A percentile compares a stretch with the other conserved stretches of the same genome.
These are phyloP conservation scores for Nanorana parkeri DNA, from an alignment of 2,113 vertebrate species.

Conservation along the genomic window DNA sequence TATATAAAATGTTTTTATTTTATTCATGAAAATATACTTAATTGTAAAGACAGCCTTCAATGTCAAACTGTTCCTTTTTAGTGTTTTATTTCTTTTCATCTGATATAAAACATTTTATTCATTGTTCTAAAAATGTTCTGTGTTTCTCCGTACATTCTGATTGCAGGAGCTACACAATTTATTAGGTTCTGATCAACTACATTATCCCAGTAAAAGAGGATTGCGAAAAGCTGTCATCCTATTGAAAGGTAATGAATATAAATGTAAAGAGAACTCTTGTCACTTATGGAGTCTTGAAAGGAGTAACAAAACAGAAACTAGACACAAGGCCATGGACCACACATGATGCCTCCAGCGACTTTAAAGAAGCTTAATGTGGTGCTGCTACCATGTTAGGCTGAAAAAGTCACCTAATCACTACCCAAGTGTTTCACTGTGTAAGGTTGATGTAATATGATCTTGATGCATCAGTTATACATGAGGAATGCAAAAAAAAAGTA, in stretches of 20 bases:
- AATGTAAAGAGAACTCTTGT: slow-evolving; percentile 51
- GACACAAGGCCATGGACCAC: slow-evolving; percentile 45
- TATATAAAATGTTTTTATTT: too few species aligned
- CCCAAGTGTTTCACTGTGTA: not conserved
- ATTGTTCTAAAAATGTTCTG: slow-evolving; percentile 2
- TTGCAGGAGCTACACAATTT: slow-evolving; percentile 29
- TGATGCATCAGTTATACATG: not conserved
- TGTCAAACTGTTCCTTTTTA: too few species aligned
- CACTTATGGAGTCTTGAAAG: slow-evolving; percentile 45
- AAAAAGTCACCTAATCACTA: slow-evolving; percentile 18
- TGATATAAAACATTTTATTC: too few species aligned
- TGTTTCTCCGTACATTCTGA: slow-evolving; percentile 2
- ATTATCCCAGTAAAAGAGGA: slow-evolving; percentile 40
- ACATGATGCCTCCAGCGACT: slow-evolving; percentile 46
- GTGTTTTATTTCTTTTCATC: too few species aligned
- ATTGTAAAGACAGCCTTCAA: too few species aligned
- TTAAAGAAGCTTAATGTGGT: slow-evolving; percentile 39
- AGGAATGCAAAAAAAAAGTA: too few species aligned
- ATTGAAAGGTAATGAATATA: slow-evolving; percentile 48
- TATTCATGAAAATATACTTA: too few species aligned
- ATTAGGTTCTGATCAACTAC: slow-evolving; percentile 43
- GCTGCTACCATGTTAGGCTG: slow-evolving; percentile 11
- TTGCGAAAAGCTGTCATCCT: slow-evolving; percentile 36
- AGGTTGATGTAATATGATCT: not conserved
- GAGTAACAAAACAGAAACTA: slow-evolving; percentile 43